Evolutionary conservation across 2,797 vertebrate species (phyloP), one percentile per base, ranked within the genome.

Genomic region (Eulemur albifrons): DNA sequence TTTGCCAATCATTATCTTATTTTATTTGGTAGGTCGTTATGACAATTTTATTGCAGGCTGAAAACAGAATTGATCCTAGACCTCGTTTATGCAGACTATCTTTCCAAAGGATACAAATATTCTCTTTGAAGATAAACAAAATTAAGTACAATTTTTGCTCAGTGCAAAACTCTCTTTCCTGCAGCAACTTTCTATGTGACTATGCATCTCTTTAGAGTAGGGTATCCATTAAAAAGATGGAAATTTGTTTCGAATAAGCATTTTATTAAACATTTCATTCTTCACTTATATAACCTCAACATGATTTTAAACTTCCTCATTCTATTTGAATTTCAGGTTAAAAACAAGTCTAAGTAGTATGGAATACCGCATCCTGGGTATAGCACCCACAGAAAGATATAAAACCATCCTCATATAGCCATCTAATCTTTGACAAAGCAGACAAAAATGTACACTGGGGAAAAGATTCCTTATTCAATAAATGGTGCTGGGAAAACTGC

Each of bases 31-130:
- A 97, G 98, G 97, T 94, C 80, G 89, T 91, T 67, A 59, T 82
- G 76, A 96, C 94, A 97, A 75, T 81, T 98, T 98, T 98, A 97
- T 96, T 97, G 45, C 84, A 96, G 94, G 48, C 21, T 95, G 83
- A 97, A 96, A 94, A 94, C 40, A 97, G 59, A 93, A 75, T 96
- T 97, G 94, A 97, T 98, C 48, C 20, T 35, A 57, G 6, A 72
- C 18, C 13, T 32, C 48, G 67, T 65, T 84, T 97, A 73, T 65
- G 40, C 72, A 93, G 85, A 80, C n/a, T 88, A 8, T 96, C 63
- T 83, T 77, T 97, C 90, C 12, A 21, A 90, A 97, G 69, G 76
- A 45, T 67, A 84, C 23, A 63, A 15, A 93, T 96, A 43, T 95
- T 88, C 20, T 40, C 94, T 76, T 88, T 79, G 59, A 92, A 93